These are phyloP conservation scores for Achlya flavicornis DNA, from an alignment of 2,888 invertebrate species.

Conservation along the genomic window DNA sequence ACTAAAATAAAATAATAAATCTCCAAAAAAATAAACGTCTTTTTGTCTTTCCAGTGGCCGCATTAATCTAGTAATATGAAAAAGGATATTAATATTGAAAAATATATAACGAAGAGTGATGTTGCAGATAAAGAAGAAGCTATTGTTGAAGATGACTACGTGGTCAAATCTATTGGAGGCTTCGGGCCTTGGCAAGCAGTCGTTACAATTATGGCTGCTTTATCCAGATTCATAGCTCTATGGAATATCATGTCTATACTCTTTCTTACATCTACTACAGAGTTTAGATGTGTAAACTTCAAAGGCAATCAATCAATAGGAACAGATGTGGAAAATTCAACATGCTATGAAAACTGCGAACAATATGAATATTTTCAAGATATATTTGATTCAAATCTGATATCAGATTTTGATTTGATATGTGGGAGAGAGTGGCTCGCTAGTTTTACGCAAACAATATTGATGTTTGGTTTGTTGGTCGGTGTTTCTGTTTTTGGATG, in stretches of 20 bases:
- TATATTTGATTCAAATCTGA: constrained; percentile 48
- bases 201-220: constrained; percentile 32
- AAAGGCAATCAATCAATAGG: constrained; percentile 28
- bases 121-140: constrained; percentile 19
- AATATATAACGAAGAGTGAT: background rate
- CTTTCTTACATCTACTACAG: constrained; percentile 54
- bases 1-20: no score
- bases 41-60: background rate
- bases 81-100: background rate
- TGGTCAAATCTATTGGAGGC: constrained; percentile 55
- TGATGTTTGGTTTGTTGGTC: constrained; percentile 57
- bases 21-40: background rate
- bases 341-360: constrained; percentile 54
- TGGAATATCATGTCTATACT: constrained; percentile 53
- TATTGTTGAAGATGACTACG: constrained; percentile 50
- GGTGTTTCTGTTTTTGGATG: constrained; percentile 58
- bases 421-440: constrained; percentile 58
- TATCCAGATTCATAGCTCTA: constrained; percentile 43
- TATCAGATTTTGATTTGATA: constrained; percentile 54
- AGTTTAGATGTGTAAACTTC: constrained; percentile 50
- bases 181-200: constrained; percentile 56
- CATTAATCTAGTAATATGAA: background rate
- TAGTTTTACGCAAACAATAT: constrained; percentile 53
- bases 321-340: constrained; percentile 37
- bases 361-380: constrained; percentile 47